Base-by-base conservation (phyloP, 2,113 vertebrate genomes). In the Archilochus colubris region DNA sequence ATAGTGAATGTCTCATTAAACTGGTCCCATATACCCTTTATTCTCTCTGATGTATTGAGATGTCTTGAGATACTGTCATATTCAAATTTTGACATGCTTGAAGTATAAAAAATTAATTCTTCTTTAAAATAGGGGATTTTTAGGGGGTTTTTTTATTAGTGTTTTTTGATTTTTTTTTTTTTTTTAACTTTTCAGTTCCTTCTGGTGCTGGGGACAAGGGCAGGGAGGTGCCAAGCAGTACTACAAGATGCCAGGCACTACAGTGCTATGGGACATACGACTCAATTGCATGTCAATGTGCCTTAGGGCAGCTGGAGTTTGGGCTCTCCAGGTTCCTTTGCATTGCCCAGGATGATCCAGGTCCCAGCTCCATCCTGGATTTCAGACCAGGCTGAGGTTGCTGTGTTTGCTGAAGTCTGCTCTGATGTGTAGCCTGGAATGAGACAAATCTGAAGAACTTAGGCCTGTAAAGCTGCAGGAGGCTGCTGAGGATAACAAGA, bases 391-490 rank as follows among this genome's bases (percentile, higher is more conserved):
- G 15, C 30, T 36, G 64, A 68, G 31, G 40, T 10, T 38, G 36
- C 36, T 38, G 36, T 38, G 17, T 46, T 92, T 43, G 30, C n/a
- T 82, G 18, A 93, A 89, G 61, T 13, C 58, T 85, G 40, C 77
- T 93, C 38, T 19, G 17, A 5, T 4, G 12, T 80, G 40, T 94
- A 87, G 84, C 73, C n/a, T 62, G 51, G 70, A 94, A 94, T 91
- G 95, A 92, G 77, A 55, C 81, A 91, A 44, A 93, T 95, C 86
- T 59, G 58, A 74, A 84, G 91, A 95, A 91, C 0, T 96, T 93
- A 96, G 83, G 53, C 86, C 94, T 93, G 83, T 96, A 96, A 96
- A 86, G 74, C 94, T 79, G 83, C 92, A 97, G 95, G 92, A 97
- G 92, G 83, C 92, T 91, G 53, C 92, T 95, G 91, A 94, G 92